Evolutionary conservation across 2,113 vertebrate genomes (phyloP), one percentile per base, ranked within the genome.

Genomic region (Cynoglossus semilaevis): DNA sequence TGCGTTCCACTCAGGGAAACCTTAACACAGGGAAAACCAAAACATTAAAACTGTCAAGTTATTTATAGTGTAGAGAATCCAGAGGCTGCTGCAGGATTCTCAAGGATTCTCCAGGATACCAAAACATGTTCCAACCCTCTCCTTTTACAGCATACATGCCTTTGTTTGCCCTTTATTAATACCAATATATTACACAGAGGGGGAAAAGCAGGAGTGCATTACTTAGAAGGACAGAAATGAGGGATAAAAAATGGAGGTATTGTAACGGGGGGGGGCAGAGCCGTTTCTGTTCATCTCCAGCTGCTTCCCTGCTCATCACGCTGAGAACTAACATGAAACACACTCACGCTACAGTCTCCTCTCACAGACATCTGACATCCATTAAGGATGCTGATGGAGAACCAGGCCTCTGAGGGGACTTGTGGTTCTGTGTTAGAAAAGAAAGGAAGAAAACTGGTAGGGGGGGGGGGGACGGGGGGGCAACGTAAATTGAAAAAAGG

Each of bases 261-360:
- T 85, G 80, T 77, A 59, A 82, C 65, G 4, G 34, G 50, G 79
- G 83, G 70, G 68, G 80, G 72, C 37, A 17, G 55, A 81, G 80
- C 57, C 51, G 82, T 84, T 90, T 88, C 72, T 78, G 87, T 90
- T 89, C 84, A 87, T 87, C 86, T 84, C 88, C 89, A 90, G 88
- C 90, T 90, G 89, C 86, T 88, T 74, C 85, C 58, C 77, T 88
- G 88, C 89, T 90, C 87, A 89, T 89, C 87, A 86, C 64, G 88
- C 88, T 87, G 89, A 64, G 87, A 86, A 78, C 84, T 88, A 90
- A 88, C 89, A 85, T 87, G 85, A 91, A 90, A 90, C 88, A 89
- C 87, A 84, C 89, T 90, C 90, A 88, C 87, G 85, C 87, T 88
- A 88, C 63, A 71, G 79, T 83, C 87, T 87, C 83, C 71, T 87